phyloP scores from a whole-genome alignment of 1,140 invertebrate genomes.

The Meteorus sp. region DNA sequence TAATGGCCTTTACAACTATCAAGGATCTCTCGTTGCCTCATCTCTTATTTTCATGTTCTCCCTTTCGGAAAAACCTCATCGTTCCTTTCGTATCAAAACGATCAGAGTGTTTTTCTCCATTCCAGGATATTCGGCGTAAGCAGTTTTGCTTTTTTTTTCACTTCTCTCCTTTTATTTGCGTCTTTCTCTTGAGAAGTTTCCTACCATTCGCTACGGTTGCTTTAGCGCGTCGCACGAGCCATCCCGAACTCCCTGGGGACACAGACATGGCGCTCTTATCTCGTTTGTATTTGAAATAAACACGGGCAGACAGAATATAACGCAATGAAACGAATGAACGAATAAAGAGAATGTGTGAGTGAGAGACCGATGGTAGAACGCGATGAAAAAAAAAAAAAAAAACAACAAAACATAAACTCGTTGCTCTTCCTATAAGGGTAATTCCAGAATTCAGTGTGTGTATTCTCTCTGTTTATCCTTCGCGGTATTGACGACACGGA shows the following conservation, averaged over 20 bases:
- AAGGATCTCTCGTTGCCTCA: slow-evolving; percentile 10
- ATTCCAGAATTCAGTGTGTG: slow-evolving; percentile 27
- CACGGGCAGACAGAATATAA: background rate
- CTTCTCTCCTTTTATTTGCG: background rate
- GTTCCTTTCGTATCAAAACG: slow-evolving; percentile 12
- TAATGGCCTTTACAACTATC: slow-evolving; percentile 21
- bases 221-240: background rate
- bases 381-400: slow-evolving; percentile 23
- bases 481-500: background rate
- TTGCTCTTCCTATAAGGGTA: slow-evolving; percentile 24
- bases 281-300: slow-evolving; percentile 14
- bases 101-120: slow-evolving; percentile 19
- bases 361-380: slow-evolving; percentile 4
- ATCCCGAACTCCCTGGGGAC: slow-evolving; percentile 10
- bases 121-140: slow-evolving; percentile 10
- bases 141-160: slow-evolving; percentile 12
- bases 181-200: background rate
- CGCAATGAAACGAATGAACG: background rate
- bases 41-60: slow-evolving; percentile 15
- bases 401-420: too few species aligned
- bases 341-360: background rate
- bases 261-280: slow-evolving; percentile 18
- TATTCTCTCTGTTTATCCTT: background rate
- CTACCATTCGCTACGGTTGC: background rate
- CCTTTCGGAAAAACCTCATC: background rate